phyloP scores from a whole-genome alignment of 2,797 vertebrate genomes.

The Acipenser ruthenus region DNA sequence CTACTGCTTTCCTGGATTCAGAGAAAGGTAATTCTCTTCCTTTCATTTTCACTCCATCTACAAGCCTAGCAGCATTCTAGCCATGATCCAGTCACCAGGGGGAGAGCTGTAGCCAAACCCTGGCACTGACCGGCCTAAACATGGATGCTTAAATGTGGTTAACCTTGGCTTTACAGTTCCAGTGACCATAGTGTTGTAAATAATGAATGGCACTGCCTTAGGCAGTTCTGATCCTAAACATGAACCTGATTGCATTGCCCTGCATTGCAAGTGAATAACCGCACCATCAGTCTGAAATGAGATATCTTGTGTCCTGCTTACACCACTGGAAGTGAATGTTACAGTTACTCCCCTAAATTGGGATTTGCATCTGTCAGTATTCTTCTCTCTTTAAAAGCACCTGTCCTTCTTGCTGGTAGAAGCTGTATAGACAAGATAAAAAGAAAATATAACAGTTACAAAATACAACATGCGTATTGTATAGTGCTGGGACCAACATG shows the following conservation, averaged over 20 bases:
- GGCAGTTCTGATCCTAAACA: background rate
- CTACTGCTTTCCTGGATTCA: constrained; percentile 18
- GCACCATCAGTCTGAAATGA: background rate
- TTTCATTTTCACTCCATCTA: background rate
- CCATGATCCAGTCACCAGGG: background rate
- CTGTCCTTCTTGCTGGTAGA: background rate
- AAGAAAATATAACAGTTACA: too few relatives aligned
- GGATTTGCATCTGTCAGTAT: background rate
- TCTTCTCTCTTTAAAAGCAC: background rate
- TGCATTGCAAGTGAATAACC: background rate
- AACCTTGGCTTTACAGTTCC: background rate
- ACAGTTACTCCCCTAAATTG: background rate
- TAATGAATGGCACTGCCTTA: background rate
- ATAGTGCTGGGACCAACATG: too few relatives aligned
- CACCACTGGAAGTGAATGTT: background rate
- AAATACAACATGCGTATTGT: too few relatives aligned
- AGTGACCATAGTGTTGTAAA: background rate
- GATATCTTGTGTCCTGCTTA: background rate
- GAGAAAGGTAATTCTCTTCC: constrained; percentile 20
- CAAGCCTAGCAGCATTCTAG: background rate
- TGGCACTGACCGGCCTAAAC: background rate
- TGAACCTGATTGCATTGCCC: background rate
- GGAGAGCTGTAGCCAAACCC: background rate
- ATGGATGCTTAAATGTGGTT: background rate
- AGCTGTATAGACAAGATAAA: background rate